These are phyloP conservation scores for Keiferia lycopersicella DNA, from an alignment of 2,888 invertebrate genomes.

Conservation along the genomic window DNA sequence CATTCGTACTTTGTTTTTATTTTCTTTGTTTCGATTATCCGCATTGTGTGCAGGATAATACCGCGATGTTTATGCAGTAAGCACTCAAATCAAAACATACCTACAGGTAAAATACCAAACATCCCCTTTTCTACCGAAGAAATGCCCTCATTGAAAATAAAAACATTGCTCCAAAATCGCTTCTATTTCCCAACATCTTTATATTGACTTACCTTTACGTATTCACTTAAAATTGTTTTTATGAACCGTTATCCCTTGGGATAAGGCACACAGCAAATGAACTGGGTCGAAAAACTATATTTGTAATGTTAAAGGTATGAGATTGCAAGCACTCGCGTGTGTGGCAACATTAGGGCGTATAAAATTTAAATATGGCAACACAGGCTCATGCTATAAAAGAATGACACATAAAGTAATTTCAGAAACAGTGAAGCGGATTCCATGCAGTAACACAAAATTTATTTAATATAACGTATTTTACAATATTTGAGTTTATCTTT, in stretches of 20 bases:
- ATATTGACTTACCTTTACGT: slow-evolving; percentile 41
- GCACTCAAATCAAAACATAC: slow-evolving; percentile 67
- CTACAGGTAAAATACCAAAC: slow-evolving; percentile 70
- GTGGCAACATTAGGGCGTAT: slow-evolving; percentile 79
- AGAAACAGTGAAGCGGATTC: slow-evolving; percentile 41
- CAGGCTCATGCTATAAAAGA: slow-evolving; percentile 67
- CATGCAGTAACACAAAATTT: neutral
- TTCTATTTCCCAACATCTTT: slow-evolving; percentile 71
- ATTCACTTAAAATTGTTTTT: slow-evolving; percentile 29
- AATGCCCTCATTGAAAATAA: slow-evolving; percentile 77
- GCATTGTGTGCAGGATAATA: slow-evolving; percentile 29
- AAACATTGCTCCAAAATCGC: slow-evolving; percentile 77
- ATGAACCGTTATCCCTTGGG: slow-evolving; percentile 39
- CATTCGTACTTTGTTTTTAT: slow-evolving; percentile 17
- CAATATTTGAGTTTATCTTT: too few species aligned
- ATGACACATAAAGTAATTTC: slow-evolving; percentile 52
- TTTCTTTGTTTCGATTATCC: slow-evolving; percentile 32
- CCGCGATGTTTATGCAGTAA: slow-evolving; percentile 32
- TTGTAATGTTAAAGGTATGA: slow-evolving; percentile 66
- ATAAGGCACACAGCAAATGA: slow-evolving; percentile 35
- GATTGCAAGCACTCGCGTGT: slow-evolving; percentile 74
- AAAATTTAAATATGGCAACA: slow-evolving; percentile 80
- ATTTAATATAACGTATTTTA: too few species aligned
- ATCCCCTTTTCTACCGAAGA: slow-evolving; percentile 57
- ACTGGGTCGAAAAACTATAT: slow-evolving; percentile 27